A percentile compares a stretch with the other conserved stretches of the same genome.
Conservation (phyloP, 2,797 vertebrate genomes). For the Gambelia wislizenii region DNA sequence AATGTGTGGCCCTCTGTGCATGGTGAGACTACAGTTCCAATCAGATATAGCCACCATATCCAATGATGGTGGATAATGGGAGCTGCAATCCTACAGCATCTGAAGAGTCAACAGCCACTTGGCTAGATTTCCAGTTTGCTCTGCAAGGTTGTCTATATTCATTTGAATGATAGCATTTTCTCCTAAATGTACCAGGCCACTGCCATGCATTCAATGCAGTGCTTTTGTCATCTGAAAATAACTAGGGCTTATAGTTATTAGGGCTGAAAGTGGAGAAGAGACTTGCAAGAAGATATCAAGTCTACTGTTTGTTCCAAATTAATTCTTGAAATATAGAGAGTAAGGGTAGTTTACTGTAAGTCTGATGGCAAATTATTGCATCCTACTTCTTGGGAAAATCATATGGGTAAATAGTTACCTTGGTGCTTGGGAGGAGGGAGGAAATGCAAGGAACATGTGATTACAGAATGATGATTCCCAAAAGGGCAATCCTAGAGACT, state of each 20-base stretch:
- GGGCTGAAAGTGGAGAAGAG: neutral
- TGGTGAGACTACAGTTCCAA: neutral
- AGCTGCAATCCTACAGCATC: neutral
- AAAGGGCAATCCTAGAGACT: constrained; percentile 13
- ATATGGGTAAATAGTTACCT: constrained; percentile 21
- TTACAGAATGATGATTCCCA: constrained; percentile 19
- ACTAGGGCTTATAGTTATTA: neutral
- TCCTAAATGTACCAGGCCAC: neutral
- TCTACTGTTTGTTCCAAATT: neutral
- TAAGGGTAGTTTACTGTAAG: neutral
- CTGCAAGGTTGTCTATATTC: neutral
- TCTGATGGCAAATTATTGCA: neutral
- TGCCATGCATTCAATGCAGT: neutral
- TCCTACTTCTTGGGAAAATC: constrained; percentile 8
- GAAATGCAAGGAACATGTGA: constrained; percentile 16
- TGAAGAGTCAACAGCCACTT: neutral
- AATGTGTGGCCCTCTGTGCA: neutral
- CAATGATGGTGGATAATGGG: neutral
- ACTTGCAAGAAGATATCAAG: constrained; percentile 4
- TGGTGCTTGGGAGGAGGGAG: neutral
- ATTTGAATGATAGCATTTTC: neutral
- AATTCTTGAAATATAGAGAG: neutral
- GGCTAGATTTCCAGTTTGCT: neutral
- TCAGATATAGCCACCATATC: neutral
- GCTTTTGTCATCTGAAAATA: constrained; percentile 24